A percentile compares a stretch with the other conserved stretches of the same genome.
These are phyloP conservation scores for Pygocentrus nattereri DNA, from an alignment of 2,797 vertebrate genomes.

Conservation along the genomic window DNA sequence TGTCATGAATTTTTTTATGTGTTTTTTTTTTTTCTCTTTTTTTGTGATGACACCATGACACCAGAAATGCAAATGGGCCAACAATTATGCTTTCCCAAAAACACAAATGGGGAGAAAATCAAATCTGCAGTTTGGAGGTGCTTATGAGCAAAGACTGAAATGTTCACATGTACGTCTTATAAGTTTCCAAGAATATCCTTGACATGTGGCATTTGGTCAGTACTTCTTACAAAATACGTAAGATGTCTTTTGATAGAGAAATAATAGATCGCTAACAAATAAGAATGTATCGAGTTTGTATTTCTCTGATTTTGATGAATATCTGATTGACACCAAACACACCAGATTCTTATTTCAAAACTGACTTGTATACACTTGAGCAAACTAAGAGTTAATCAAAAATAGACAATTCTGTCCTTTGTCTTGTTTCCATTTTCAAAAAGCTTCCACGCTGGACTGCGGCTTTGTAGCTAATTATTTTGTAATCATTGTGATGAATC, in stretches of 20 bases:
- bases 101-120: slow-evolving; percentile 35
- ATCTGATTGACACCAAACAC: background rate
- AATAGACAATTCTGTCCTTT: too few relatives aligned
- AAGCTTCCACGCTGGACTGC: too few relatives aligned
- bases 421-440: too few relatives aligned
- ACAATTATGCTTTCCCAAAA: slow-evolving; percentile 54
- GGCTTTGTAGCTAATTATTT: too few relatives aligned
- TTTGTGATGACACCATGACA: slow-evolving; percentile 40
- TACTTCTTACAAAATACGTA: slow-evolving; percentile 5
- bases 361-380: too few relatives aligned
- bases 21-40: slow-evolving; percentile 19
- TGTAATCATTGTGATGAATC: too few relatives aligned
- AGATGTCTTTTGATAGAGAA: slow-evolving; percentile 1
- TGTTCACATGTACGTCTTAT: slow-evolving; percentile 52
- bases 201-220: slow-evolving; percentile 66
- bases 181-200: slow-evolving; percentile 38
- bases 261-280: background rate
- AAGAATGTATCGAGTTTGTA: background rate
- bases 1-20: slow-evolving; percentile 45
- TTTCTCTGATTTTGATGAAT: background rate
- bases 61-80: slow-evolving; percentile 62
- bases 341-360: background rate
- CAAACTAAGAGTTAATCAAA: too few relatives aligned
- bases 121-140: slow-evolving; percentile 39
- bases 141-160: slow-evolving; percentile 38